These are phyloP conservation scores for Metalampra italica DNA, from an alignment of 2,888 invertebrate species.

Conservation along the genomic window DNA sequence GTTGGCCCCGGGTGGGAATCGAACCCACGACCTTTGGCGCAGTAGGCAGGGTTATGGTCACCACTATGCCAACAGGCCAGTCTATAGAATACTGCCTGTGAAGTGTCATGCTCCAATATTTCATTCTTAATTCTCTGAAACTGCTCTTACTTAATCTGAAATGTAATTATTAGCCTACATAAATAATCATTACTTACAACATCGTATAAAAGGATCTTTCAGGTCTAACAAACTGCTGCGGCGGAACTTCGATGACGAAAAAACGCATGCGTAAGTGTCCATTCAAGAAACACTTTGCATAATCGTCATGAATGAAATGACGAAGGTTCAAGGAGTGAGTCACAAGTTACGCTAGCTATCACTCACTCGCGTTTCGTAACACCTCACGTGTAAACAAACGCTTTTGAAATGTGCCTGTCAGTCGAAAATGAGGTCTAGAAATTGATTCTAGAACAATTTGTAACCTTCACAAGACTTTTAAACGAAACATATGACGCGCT, in stretches of 20 bases:
- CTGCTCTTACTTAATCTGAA: too few relatives aligned
- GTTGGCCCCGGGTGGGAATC: too few relatives aligned
- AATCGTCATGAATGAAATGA: slow-evolving; percentile 10
- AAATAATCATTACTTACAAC: background rate
- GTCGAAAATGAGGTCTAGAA: background rate
- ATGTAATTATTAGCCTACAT: too few relatives aligned
- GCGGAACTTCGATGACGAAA: background rate
- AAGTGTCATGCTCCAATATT: too few relatives aligned
- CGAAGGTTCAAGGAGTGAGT: slow-evolving; percentile 5
- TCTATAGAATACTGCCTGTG: too few relatives aligned
- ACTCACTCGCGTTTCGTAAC: slow-evolving; percentile 1
- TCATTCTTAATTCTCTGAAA: too few relatives aligned
- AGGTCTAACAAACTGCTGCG: background rate
- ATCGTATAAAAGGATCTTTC: background rate
- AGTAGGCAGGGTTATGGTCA: too few relatives aligned
- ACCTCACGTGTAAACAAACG: slow-evolving; percentile 4
- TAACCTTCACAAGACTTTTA: too few relatives aligned
- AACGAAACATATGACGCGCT: too few relatives aligned
- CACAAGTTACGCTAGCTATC: slow-evolving; percentile 2
- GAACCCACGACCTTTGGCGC: too few relatives aligned
- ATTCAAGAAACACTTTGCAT: slow-evolving; percentile 8
- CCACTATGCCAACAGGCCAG: too few relatives aligned
- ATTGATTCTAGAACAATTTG: too few relatives aligned
- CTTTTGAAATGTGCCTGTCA: background rate
- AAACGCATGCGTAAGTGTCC: slow-evolving; percentile 1